These are phyloP conservation scores for Papilio helenus DNA, from an alignment of 1,140 invertebrate genomes.

Conservation along the genomic window DNA sequence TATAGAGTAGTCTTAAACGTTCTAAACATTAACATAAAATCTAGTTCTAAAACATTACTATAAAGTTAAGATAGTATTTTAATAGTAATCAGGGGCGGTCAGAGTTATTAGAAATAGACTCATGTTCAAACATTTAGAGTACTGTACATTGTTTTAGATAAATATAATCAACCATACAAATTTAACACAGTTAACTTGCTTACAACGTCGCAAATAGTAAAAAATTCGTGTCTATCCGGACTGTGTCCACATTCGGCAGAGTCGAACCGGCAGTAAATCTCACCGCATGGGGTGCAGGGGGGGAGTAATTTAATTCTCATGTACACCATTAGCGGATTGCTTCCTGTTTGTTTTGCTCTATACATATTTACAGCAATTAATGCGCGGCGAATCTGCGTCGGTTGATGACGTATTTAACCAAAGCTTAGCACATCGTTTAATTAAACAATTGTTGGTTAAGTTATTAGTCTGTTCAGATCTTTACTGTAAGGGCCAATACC, in stretches of 20 bases:
- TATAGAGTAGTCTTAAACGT: too few relatives aligned
- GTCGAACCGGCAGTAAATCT: slow-evolving; percentile 50
- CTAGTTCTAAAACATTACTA: too few relatives aligned
- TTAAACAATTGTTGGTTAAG: neutral
- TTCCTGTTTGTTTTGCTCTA: slow-evolving; percentile 41
- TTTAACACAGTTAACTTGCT: neutral
- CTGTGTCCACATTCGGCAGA: slow-evolving; percentile 25
- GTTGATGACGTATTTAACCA: slow-evolving; percentile 1
- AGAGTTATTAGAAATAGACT: too few relatives aligned
- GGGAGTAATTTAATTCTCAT: slow-evolving; percentile 55
- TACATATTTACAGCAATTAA: slow-evolving; percentile 27
- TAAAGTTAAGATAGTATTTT: too few relatives aligned
- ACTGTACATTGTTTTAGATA: neutral
- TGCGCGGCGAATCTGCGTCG: neutral
- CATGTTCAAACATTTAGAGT: too few relatives aligned
- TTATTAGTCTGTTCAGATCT: neutral
- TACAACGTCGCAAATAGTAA: slow-evolving; percentile 8
- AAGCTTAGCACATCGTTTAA: neutral
- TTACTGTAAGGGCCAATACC: neutral
- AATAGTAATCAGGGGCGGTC: too few relatives aligned
- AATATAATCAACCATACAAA: neutral
- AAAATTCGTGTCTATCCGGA: neutral
- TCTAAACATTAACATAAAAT: too few relatives aligned
- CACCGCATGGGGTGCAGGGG: slow-evolving; percentile 48
- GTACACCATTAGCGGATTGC: slow-evolving; percentile 48